Conservation (phyloP, 1,140 invertebrate species). For the Apis dorsata region DNA sequence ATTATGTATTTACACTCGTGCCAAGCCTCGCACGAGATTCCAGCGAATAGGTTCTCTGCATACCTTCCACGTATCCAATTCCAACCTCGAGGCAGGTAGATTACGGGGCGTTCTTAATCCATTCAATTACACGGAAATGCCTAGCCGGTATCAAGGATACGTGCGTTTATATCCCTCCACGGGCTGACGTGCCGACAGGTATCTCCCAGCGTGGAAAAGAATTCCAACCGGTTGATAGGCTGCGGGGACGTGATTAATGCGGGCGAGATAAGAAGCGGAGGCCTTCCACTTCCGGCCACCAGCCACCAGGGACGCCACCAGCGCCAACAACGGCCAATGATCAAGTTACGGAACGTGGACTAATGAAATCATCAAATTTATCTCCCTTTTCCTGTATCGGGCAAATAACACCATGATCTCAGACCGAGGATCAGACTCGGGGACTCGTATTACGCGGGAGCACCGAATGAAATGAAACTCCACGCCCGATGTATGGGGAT, state of each 20-base stretch:
- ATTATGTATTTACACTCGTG: too few species aligned
- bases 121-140: conserved; percentile 49
- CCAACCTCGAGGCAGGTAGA: not conserved
- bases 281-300: conserved; percentile 43
- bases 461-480: conserved; percentile 32
- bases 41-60: not conserved
- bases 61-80: not conserved
- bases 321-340: conserved; percentile 50
- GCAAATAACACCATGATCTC: conserved; percentile 40
- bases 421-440: not conserved
- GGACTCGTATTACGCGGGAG: conserved; percentile 35
- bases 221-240: conserved; percentile 24
- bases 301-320: not conserved
- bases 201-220: conserved; percentile 45
- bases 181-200: conserved; percentile 56
- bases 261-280: conserved; percentile 53
- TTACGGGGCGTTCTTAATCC: conserved; percentile 39
- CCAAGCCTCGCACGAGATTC: not conserved
- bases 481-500: not conserved
- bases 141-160: conserved; percentile 43
- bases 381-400: conserved; percentile 30
- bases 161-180: conserved; percentile 51
- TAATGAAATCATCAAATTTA: conserved; percentile 65
- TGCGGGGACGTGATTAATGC: conserved; percentile 59
- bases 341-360: conserved; percentile 56